Evolutionary conservation across 2,797 vertebrate species (phyloP), one percentile per base, ranked within the genome.

Genomic region (Chrysocyon brachyurus): DNA sequence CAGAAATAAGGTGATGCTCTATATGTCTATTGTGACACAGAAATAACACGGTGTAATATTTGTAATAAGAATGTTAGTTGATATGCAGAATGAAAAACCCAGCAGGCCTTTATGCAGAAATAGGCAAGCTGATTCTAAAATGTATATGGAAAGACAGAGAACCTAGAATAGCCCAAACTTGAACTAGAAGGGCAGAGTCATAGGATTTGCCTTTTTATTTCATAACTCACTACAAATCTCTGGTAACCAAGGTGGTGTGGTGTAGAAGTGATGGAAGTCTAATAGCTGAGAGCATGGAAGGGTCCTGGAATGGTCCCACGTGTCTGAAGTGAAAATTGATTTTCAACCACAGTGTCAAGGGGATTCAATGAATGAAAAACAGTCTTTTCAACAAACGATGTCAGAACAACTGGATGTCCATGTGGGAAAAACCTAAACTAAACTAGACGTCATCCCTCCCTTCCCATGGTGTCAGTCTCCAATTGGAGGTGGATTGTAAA

Each of bases 251-350:
- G 57, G 24, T 21, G 21, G 5, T 14, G 5, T 81, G 46, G 14
- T 10, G 7, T 1, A 5, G 52, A 28, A 40, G 31, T 6, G 7
- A 28, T 6, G 24, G 22, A 12, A 14, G 22, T 14, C 49, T 22
- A 12, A 22, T 1, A 19, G 36, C 21, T 57, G 49, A 12, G 12
- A n/a, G 31, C 64, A n/a, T 1, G 61, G 17, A 28, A 10, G 11
- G 1, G 21, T 16, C 33, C 5, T 5, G 9, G 87, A 33, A 21
- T 0, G 14, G 28, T 15, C 49, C 3, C 28, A 17, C 24, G 1
- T 1, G 1, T 52, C 63, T 12, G 14, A 1, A 8, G 16, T 6
- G 46, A 46, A 54, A 33, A 40, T 0, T 19, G 28, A 72, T 33
- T 59, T 24, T 56, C 82, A 26, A 6, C 61, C 12, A 10, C 4